phyloP scores from a whole-genome alignment of 2,113 vertebrate species.

The Labrus mixtus region DNA sequence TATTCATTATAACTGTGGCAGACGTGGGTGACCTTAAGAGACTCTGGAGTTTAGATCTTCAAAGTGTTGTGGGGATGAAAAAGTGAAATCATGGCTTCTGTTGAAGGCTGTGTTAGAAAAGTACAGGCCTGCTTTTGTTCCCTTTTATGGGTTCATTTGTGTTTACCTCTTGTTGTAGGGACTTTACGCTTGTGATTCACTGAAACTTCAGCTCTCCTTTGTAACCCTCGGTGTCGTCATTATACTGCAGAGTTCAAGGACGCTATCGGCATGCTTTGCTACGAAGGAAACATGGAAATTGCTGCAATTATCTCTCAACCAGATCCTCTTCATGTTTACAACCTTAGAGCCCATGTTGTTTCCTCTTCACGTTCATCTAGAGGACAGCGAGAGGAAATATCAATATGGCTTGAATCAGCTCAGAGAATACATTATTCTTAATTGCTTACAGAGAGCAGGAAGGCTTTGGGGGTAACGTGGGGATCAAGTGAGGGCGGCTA shows the following conservation, averaged over 20 bases:
- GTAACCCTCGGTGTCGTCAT: slow-evolving; percentile 52
- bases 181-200: slow-evolving; percentile 55
- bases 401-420: slow-evolving; percentile 68
- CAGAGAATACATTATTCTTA: slow-evolving; percentile 71
- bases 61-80: slow-evolving; percentile 4
- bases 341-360: slow-evolving; percentile 61
- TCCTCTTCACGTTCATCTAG: slow-evolving; percentile 52
- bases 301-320: slow-evolving; percentile 74
- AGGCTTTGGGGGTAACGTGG: slow-evolving; percentile 43
- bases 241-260: slow-evolving; percentile 61
- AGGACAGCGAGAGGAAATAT: slow-evolving; percentile 56
- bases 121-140: slow-evolving; percentile 2
- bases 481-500: slow-evolving; percentile 7
- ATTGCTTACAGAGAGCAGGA: slow-evolving; percentile 69
- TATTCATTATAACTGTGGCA: slow-evolving; percentile 16
- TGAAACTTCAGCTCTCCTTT: slow-evolving; percentile 47
- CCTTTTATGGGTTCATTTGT: slow-evolving; percentile 19
- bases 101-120: neutral
- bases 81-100: neutral
- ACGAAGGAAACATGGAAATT: slow-evolving; percentile 77
- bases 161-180: slow-evolving; percentile 40
- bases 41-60: slow-evolving; percentile 39
- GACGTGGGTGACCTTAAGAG: slow-evolving; percentile 20
- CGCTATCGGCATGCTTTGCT: slow-evolving; percentile 60
- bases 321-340: slow-evolving; percentile 78